Evolutionary conservation across 2,113 vertebrate genomes (phyloP), one percentile per base, ranked within the genome.

Genomic region (Gallinago paraguaiae): DNA sequence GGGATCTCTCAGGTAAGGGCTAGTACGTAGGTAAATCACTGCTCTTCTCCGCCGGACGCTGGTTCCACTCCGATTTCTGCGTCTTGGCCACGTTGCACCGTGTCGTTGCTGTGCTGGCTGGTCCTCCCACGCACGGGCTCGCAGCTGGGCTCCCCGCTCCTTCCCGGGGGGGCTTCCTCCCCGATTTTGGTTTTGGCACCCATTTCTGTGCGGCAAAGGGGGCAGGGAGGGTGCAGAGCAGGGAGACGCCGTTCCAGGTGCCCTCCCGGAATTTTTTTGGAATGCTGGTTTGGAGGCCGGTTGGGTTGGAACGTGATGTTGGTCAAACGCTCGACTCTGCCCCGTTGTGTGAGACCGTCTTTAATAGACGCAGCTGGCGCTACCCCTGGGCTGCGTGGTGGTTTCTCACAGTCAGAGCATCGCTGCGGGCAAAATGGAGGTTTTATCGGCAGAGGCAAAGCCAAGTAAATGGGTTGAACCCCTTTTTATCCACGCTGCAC

Each of bases 1-100:
- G 98, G 98, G 98, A 98, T 82, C 97, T 98, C 97, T 96, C 98
- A 98, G 98, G 98, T 98, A 98, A 98, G 98, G 98, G 98, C 97
- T 97, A 98, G 98, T 90, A 51, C 10, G 54, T 97, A 98, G 98
- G 97, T 98, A 97, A 97, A 96, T 94, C 31, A 17, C 94, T 96
- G 91, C 95, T 92, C 94, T 97, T 88, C 95, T 63, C 64, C 46
- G 6, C 95, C 95, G 95, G 96, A 77, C 30, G 6, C 91, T 43
- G 95, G 67, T 69, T 88, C 96, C 97, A 45, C 92, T 45, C 90
- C 18, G 74, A 22, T 89, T 95, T 89, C 92, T 95, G 93, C 93
- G 51, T 85, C 91, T 65, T 46, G 82, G 90, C 97, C 96, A 37
- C 88, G 88, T 78, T 24, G 93, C 97, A 81, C 91, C 27, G 81